Evolutionary conservation across 2,888 invertebrate species (phyloP), one percentile per base, ranked within the genome.

Genomic region (Caenorhabditis japonica): DNA sequence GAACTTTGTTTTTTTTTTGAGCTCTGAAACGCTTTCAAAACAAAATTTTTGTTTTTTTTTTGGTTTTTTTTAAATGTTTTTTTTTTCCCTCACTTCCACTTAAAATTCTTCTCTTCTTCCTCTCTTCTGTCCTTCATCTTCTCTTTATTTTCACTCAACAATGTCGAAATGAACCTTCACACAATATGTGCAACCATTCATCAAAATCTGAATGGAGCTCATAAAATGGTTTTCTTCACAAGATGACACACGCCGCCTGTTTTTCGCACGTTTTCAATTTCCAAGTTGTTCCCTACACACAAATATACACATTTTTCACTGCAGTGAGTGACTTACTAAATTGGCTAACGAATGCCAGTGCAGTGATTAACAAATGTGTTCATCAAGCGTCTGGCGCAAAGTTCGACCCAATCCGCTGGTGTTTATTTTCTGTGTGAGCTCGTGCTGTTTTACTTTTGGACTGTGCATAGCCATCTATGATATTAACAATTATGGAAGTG

Each of bases 401-500:
- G 36, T 73, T 36, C 64, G 73, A 15, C 74, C 76, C n/a, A 79
- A 79, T 55, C 79, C 79, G 7, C 66, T 84, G 3, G 52, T 84
- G 38, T 71, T 84, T 56, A 75, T 84, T 47, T 83, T 84, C 58
- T 61, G 69, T 41, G 73, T 84, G 49, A 79, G 80, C 41, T 76
- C 82, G 13, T 79, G 78, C 36, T 80, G 82, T 49, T 75, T 84
- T 39, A 70, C 77, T 4, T 76, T 82, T 53, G 84, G 84, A 17
- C 61, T 84, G 15, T 76, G 76, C 38, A 77, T 84, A 23, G 81
- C 81, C 21, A 79, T 81, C 64, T 75, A 82, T 55, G 84, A 84
- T 75, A 83, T 84, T n/a, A 80, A 82, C 30, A 68, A 75, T 36
- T 84, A 73, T 66, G 84, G 84, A 17, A 80, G 82, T 34, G 84